Conservation (phyloP, 2,888 invertebrate species). For the Dioctria rufipes region DNA sequence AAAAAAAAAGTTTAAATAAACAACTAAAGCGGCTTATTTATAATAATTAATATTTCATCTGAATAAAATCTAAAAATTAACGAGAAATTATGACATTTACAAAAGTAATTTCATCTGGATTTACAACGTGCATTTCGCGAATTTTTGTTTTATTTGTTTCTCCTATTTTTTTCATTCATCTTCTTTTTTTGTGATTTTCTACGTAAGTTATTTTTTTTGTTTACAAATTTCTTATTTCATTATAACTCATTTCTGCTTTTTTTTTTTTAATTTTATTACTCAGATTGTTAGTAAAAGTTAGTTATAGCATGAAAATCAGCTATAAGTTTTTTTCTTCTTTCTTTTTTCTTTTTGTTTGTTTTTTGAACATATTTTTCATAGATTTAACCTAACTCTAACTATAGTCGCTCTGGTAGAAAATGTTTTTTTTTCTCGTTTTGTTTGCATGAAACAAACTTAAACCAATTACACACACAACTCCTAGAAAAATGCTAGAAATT, state of each 20-base stretch:
- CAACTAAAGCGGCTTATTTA: constrained; percentile 44
- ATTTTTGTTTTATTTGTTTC: too few relatives aligned
- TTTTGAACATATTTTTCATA: constrained; percentile 7
- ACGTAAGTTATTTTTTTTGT: not conserved
- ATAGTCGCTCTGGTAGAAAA: constrained; percentile 39
- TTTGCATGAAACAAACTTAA: constrained; percentile 27
- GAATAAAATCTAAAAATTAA: constrained; percentile 45
- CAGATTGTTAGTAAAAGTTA: constrained; percentile 16
- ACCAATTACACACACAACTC: constrained; percentile 20
- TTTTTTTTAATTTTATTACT: constrained; percentile 4
- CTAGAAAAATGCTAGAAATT: constrained; percentile 25
- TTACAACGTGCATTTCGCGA: constrained; percentile 42
- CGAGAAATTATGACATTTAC: constrained; percentile 31
- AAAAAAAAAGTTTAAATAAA: constrained; percentile 16
- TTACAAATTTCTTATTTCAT: constrained; percentile 37
- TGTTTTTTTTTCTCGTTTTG: constrained; percentile 25
- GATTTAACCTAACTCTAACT: constrained; percentile 24
- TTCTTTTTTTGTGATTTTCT: constrained; percentile 25
- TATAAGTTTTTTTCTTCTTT: not conserved
- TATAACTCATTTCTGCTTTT: constrained; percentile 10
- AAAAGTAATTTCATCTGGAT: constrained; percentile 29
- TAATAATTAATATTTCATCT: constrained; percentile 23
- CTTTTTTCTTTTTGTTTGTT: constrained; percentile 8
- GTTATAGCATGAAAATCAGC: constrained; percentile 30
- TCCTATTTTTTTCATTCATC: not conserved